Base-by-base conservation (phyloP, 2,888 invertebrate species). In the Rambutsinella grinnellia region DNA sequence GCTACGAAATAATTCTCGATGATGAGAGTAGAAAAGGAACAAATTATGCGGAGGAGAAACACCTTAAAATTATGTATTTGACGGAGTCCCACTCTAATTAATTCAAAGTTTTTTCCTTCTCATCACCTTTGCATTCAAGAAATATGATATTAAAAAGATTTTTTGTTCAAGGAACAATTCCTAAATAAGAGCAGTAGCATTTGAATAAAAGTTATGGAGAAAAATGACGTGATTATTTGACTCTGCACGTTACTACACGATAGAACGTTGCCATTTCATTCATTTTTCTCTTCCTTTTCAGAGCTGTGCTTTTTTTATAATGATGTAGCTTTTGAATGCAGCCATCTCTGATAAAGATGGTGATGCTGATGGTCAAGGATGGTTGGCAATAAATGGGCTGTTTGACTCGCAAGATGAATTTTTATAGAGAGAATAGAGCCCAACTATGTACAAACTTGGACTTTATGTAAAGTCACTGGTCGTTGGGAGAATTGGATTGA, bases 281-380 rank as follows among this genome's bases (percentile, higher is more conserved):
- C 13, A 44, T 44, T 44, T 44, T 44, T 6, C 8, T 44, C 6
- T 44, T 44, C 44, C 13, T 13, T 44, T 13, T 44, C 44, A 10
- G 13, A 44, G 44, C n/a, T n/a, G n/a, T n/a, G n/a, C n/a, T n/a
- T n/a, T n/a, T n/a, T n/a, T n/a, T n/a, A n/a, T n/a, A n/a, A n/a
- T n/a, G n/a, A n/a, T n/a, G n/a, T n/a, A n/a, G n/a, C n/a, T n/a
- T n/a, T n/a, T n/a, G n/a, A n/a, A n/a, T n/a, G n/a, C n/a, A n/a
- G n/a, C 8, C 2, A 46, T 46, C 46, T 2, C 46, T n/a, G 57
- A 65, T 46, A 57, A 69, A 66, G 70, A 76, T 75, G 76, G 75
- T 75, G 78, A 78, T 61, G 60, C 49, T 76, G 79, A 76, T 80
- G 80, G 81, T 79, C 81, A 81, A 81, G 79, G 79, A 79, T 81